These are phyloP conservation scores for Parazoanthus atlanticus DNA, from an alignment of 92 coral and sea anemone species.

Conservation along the genomic window DNA sequence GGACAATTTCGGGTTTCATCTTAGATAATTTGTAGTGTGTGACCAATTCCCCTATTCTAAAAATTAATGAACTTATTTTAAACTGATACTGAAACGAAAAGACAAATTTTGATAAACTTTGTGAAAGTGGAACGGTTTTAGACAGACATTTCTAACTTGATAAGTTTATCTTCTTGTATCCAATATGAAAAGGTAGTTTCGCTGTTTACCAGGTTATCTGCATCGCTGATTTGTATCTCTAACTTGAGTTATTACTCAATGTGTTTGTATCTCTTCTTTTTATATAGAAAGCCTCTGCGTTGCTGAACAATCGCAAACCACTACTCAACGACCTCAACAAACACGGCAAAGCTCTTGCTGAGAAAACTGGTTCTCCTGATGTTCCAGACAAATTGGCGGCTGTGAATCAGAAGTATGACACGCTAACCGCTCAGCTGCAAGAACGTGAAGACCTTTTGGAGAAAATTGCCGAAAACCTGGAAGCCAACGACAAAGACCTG, in stretches of 20 bases:
- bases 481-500: slow-evolving; percentile 65
- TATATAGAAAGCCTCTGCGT: slow-evolving; percentile 72
- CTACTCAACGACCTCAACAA: slow-evolving; percentile 67
- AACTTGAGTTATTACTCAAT: too few species aligned
- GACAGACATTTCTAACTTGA: not conserved
- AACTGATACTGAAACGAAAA: too few species aligned
- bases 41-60: too few species aligned
- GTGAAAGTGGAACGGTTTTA: too few species aligned
- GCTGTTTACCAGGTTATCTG: not conserved
- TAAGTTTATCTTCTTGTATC: not conserved
- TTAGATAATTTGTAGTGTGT: too few species aligned
- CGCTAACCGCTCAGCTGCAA: slow-evolving; percentile 60
- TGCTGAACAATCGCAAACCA: slow-evolving; percentile 74
- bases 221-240: slow-evolving; percentile 2
- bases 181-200: not conserved
- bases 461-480: slow-evolving; percentile 66
- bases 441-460: slow-evolving; percentile 75
- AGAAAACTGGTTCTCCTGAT: slow-evolving; percentile 78
- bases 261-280: not conserved
- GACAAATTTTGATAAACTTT: too few species aligned
- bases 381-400: slow-evolving; percentile 72
- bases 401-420: slow-evolving; percentile 65
- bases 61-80: too few species aligned
- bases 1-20: too few species aligned
- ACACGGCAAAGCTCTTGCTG: slow-evolving; percentile 81